These are phyloP conservation scores for Tympanuchus pallidicinctus DNA, from an alignment of 2,113 vertebrate genomes.

Conservation along the genomic window DNA sequence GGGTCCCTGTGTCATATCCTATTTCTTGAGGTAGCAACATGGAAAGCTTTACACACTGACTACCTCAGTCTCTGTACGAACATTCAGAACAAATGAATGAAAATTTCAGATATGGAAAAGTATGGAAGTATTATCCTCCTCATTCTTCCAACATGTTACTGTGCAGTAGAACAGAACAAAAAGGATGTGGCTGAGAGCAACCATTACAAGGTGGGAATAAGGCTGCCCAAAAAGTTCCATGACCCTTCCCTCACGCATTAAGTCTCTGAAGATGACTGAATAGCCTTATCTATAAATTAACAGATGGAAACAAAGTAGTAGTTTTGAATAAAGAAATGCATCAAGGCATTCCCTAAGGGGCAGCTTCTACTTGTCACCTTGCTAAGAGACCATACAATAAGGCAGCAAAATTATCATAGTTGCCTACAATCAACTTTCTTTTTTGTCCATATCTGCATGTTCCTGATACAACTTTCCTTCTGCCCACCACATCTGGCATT, in stretches of 20 bases:
- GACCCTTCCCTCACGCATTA: not conserved
- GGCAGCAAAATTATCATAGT: slow-evolving; percentile 54
- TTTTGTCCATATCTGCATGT: slow-evolving; percentile 59
- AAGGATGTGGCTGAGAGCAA: slow-evolving; percentile 41
- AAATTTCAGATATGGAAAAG: slow-evolving; percentile 21
- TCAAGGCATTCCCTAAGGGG: slow-evolving; percentile 63
- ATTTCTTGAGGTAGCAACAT: slow-evolving; percentile 58
- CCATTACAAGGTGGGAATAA: slow-evolving; percentile 6
- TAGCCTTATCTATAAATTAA: not conserved
- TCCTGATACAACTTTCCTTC: slow-evolving; percentile 54
- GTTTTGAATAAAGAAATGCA: slow-evolving; percentile 54
- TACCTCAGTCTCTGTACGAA: slow-evolving; percentile 27
- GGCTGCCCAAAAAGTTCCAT: not conserved
- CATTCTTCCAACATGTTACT: slow-evolving; percentile 18
- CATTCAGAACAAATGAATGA: slow-evolving; percentile 38
- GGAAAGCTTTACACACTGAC: slow-evolving; percentile 36
- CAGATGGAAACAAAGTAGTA: slow-evolving; percentile 57
- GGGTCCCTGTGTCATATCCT: slow-evolving; percentile 40
- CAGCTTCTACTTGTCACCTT: slow-evolving; percentile 32
- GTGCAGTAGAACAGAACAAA: slow-evolving; percentile 44
- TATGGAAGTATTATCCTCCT: not conserved
- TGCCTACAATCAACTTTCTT: slow-evolving; percentile 60
- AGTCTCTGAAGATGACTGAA: slow-evolving; percentile 41
- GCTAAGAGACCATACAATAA: slow-evolving; percentile 66
- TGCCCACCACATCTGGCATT: slow-evolving; percentile 56